Evolutionary conservation across 2,113 vertebrate genomes (phyloP), one percentile per base, ranked within the genome.

Genomic region (Cololabis saira): DNA sequence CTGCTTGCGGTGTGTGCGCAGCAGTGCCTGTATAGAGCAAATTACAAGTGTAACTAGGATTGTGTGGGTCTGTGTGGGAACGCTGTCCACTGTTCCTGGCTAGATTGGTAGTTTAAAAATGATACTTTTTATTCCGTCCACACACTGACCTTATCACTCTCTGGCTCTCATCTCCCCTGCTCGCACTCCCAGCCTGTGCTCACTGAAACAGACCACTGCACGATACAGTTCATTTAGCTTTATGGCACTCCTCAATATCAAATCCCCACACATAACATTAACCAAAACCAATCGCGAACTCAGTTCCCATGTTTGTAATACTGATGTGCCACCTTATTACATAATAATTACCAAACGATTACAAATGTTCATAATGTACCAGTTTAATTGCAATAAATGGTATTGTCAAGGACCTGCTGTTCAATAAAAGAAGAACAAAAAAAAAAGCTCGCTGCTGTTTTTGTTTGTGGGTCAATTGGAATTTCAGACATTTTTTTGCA

Each of bases 171-270:
- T 67, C 72, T 56, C 60, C 60, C 61, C 41, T 18, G 17, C 47
- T 10, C 61, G 33, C 74, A 27, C 75, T 37, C 59, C 1, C 64
- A 55, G 54, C 82, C 52, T 71, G 68, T 74, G 44, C 75, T 59
- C 78, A 79, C 73, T 62, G 17, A 66, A 72, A 67, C 66, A 49
- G 71, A 58, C 61, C 76, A 53, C 72, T 15, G 62, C 72, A 71
- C 44, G 77, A 79, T 24, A 59, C 84, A 60, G 85, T 76, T 75
- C 85, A 76, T 89, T 88, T 83, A 80, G 82, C 80, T 89, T 89
- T 89, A 90, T 69, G 66, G 70, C 58, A 3, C 78, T 61, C 72
- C 77, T 77, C 76, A 1, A 67, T 76, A 81, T 83, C 78, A 71
- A 77, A 81, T 82, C 83, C 83, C 64, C 22, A 43, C 83, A 68